Evolutionary conservation across 2,888 invertebrate genomes (phyloP), one percentile per base, ranked within the genome.

Genomic region (Diloba caeruleocephala): DNA sequence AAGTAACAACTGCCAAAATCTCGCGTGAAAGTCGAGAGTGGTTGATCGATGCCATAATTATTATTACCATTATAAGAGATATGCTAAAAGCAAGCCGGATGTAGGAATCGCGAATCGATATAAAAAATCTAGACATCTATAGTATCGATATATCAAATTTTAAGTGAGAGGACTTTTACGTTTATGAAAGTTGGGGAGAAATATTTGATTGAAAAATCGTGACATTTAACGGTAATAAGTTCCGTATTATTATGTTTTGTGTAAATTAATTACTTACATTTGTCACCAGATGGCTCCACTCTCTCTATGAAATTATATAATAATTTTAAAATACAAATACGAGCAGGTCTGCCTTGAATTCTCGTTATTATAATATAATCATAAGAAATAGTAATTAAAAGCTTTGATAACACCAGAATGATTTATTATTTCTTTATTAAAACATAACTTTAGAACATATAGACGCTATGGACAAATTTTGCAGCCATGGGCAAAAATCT

Each of bases 1-100:
- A 92, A 92, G 92, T 89, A 70, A 68, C 71, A 65, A 85, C 88
- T 89, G 91, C 92, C 92, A 88, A 93, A 93, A 90, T 92, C 87
- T 90, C 82, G 78, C 76, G 90, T 84, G 92, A 93, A 93, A 93
- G 92, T 83, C 82, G 89, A 89, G 89, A 89, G 89, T 17, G 17
- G 17, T 81, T 89, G 92, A 92, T 93, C 92, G 90, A 91, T 89
- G 89, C 87, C 83, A 86, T 91, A 91, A 93, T 92, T 92, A 93
- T 92, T 93, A 92, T 90, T 91, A 90, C 79, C 87, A 91, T 90
- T 90, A 91, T 87, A 88, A 75, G 85, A 88, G 88, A 90, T 90
- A 90, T 87, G 90, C 89, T 92, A 92, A 92, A 90, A 87, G 84
- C 86, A 74, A 89, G 79, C 88, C 92, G 92, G 92, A 91, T 90